A percentile compares a stretch with the other conserved stretches of the same genome.
Evolutionary conservation across 35 echinoderm and acorn worm genomes (phyloP).

Genomic region (Patiria miniata): DNA sequence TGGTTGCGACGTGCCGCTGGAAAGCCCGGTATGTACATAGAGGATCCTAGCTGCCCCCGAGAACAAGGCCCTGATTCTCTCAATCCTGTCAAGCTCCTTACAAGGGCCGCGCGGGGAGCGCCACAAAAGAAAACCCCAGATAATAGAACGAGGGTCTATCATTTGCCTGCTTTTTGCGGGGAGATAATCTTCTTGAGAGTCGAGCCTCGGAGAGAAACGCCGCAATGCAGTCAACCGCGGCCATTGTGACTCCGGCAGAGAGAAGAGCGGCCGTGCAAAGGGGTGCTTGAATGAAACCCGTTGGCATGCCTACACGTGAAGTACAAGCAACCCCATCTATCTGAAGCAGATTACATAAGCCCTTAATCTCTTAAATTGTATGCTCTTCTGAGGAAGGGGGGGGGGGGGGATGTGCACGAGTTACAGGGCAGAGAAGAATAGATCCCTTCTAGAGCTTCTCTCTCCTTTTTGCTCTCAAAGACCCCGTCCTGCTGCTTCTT

Average conservation of each 20-base stretch:
- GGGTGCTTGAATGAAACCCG: background rate
- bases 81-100: slow-evolving; percentile 23
- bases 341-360: slow-evolving; percentile 31
- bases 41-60: slow-evolving; percentile 15
- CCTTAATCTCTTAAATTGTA: slow-evolving; percentile 28
- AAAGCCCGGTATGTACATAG: background rate
- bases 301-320: slow-evolving; percentile 30
- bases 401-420: background rate
- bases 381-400: slow-evolving; percentile 32
- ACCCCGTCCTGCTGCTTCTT: background rate
- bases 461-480: background rate
- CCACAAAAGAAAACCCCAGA: background rate
- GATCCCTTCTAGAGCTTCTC: background rate
- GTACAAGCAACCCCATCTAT: background rate
- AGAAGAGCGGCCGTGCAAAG: background rate
- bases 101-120: background rate
- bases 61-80: background rate
- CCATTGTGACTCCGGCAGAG: background rate
- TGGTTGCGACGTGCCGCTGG: background rate
- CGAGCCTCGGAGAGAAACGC: background rate
- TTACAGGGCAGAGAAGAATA: background rate
- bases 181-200: background rate
- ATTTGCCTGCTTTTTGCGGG: background rate
- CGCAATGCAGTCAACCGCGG: background rate
- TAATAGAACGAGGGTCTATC: background rate